Evolutionary conservation across 2,113 vertebrate species (phyloP), one percentile per base, ranked within the genome.

Genomic region (Todiramphus chloris): DNA sequence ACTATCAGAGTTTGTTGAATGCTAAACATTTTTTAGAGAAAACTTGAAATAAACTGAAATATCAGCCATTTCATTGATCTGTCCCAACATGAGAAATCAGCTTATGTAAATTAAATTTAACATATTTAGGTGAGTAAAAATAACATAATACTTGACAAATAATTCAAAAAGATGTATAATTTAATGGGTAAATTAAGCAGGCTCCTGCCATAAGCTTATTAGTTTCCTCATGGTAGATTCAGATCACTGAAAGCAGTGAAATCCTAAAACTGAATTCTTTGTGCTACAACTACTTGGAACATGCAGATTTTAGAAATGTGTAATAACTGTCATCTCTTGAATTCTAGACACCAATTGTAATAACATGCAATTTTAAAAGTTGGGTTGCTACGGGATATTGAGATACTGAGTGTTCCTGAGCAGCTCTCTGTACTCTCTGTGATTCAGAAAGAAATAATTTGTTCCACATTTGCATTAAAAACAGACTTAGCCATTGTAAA

Each of bases 291-390:
- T 67, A 2, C 62, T 76, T 62, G 59, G 74, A 87, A 79, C 19
- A 27, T 43, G 31, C 35, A 33, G 64, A 84, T 59, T 80, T 91
- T 60, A 91, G 33, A 89, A 93, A 79, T 23, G 19, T 20, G 16
- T 90, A 84, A 88, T 93, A 94, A 62, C 75, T 79, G 25, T 72
- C 88, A 93, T 93, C 86, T 79, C 76, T 84, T 14, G 41, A 43
- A 23, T 91, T 82, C 76, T 76, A 33, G 44, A 43, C 72, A 58
- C 20, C 43, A 70, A 16, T 75, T 62, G 43, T 79, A 84, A 64
- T 73, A 85, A 46, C 59, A 31, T 62, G 41, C 43, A 53, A 0
- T 81, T 88, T 81, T 66, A 64, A 56, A 89, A 37, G 27, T 48
- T 96, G 74, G 21, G 50, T 94, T 93, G 37, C 72, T 69, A 0